These are phyloP conservation scores for Oscheius sp. DNA, from an alignment of 2,888 invertebrate genomes.

Conservation along the genomic window DNA sequence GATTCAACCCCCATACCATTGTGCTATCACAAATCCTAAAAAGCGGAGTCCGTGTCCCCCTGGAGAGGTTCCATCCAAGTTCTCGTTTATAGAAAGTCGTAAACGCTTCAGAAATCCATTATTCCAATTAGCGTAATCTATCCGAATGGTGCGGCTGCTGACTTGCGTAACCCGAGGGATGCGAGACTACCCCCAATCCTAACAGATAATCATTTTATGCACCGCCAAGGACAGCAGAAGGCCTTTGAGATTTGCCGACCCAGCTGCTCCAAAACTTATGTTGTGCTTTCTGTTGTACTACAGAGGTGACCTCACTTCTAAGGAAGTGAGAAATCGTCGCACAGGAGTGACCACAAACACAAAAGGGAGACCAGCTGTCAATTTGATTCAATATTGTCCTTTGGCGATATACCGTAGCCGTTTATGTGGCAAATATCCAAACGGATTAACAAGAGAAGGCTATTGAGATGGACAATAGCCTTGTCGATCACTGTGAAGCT, in stretches of 20 bases:
- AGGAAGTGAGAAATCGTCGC: not conserved
- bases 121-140: slow-evolving; percentile 28
- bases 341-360: slow-evolving; percentile 20
- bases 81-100: not conserved
- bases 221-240: slow-evolving; percentile 43
- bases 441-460: slow-evolving; percentile 27
- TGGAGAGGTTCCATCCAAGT: not conserved
- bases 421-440: slow-evolving; percentile 26
- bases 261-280: not conserved
- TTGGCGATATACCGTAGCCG: slow-evolving; percentile 31
- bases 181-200: not conserved
- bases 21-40: slow-evolving; percentile 13
- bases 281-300: not conserved
- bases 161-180: slow-evolving; percentile 39
- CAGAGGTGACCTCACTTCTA: not conserved
- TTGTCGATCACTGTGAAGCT: slow-evolving; percentile 29
- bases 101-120: not conserved
- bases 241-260: slow-evolving; percentile 25
- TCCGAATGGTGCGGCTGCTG: slow-evolving; percentile 22
- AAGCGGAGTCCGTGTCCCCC: not conserved
- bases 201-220: slow-evolving; percentile 43
- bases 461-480: slow-evolving; percentile 33
- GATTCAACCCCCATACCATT: slow-evolving; percentile 31
- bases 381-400: slow-evolving; percentile 31
- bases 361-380: slow-evolving; percentile 23